Evolutionary conservation across 2,888 invertebrate species (phyloP).

Genomic region (Ophion costatus): DNA sequence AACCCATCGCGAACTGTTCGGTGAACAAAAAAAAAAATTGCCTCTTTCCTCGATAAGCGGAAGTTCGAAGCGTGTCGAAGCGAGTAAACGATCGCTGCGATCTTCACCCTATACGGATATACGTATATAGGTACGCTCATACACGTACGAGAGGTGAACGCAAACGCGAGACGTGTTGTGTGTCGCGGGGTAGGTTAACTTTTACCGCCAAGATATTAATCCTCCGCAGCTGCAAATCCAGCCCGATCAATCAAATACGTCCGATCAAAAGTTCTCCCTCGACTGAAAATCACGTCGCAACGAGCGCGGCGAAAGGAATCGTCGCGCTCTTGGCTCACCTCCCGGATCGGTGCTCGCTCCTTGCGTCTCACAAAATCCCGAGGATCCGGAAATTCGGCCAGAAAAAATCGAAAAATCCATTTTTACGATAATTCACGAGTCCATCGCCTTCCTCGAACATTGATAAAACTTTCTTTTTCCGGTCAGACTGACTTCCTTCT

Average conservation of each 20-base stretch:
- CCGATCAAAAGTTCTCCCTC: not conserved
- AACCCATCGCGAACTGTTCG: not conserved
- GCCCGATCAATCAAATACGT: not conserved
- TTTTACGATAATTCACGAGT: not conserved
- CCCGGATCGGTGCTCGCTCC: not conserved
- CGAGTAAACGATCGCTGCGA: not conserved
- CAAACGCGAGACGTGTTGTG: conserved; percentile 33
- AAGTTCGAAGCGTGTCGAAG: not conserved
- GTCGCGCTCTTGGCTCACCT: not conserved
- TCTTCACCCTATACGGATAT: not conserved
- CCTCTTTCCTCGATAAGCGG: not conserved
- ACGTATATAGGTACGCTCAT: not conserved
- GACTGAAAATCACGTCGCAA: not conserved
- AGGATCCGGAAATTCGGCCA: not conserved
- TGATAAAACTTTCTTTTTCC: not conserved
- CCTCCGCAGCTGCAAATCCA: not conserved
- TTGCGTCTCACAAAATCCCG: not conserved
- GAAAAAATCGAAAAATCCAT: not conserved
- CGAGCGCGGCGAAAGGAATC: not conserved
- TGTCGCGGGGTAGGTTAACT: conserved; percentile 48
- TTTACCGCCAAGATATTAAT: conserved; percentile 3
- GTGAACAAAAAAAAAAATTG: not conserved
- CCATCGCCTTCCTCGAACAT: not conserved
- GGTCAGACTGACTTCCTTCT: not conserved
- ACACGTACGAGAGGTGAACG: not conserved